Evolutionary conservation across 2,797 vertebrate genomes (phyloP).

Genomic region (Thaleichthys pacificus): DNA sequence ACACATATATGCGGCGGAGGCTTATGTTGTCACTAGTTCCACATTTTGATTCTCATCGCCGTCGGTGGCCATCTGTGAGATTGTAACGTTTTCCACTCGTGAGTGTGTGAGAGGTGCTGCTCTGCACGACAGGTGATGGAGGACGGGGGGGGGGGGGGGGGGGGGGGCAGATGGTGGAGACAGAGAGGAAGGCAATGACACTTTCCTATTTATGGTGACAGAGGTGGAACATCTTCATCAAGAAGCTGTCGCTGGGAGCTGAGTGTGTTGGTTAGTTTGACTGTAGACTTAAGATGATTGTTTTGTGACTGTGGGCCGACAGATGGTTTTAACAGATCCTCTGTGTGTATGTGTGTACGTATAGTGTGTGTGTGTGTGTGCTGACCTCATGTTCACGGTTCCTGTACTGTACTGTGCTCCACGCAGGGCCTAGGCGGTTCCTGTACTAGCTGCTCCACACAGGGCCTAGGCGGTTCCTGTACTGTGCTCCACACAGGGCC

Average conservation of each 20-base stretch:
- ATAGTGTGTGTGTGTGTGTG: neutral
- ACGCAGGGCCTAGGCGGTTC: neutral
- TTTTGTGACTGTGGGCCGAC: neutral
- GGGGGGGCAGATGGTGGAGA: neutral
- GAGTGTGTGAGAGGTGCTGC: no score
- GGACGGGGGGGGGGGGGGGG: no score
- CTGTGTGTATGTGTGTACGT: neutral
- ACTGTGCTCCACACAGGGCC: neutral
- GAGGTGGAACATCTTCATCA: neutral
- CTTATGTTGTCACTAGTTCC: no score
- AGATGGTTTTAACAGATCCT: slow-evolving; percentile 5
- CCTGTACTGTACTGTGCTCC: neutral
- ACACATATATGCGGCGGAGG: no score
- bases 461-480: neutral
- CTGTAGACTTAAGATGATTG: neutral
- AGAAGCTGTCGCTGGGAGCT: neutral
- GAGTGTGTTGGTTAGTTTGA: neutral
- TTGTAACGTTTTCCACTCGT: no score
- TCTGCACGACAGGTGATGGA: no score
- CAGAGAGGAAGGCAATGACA: neutral
- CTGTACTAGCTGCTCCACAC: no score
- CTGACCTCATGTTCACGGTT: neutral
- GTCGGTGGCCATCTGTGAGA: no score
- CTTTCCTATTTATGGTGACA: neutral
- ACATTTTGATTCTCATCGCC: no score